Evolutionary conservation across 2,113 vertebrate species (phyloP).

Genomic region (Lepus europaeus): DNA sequence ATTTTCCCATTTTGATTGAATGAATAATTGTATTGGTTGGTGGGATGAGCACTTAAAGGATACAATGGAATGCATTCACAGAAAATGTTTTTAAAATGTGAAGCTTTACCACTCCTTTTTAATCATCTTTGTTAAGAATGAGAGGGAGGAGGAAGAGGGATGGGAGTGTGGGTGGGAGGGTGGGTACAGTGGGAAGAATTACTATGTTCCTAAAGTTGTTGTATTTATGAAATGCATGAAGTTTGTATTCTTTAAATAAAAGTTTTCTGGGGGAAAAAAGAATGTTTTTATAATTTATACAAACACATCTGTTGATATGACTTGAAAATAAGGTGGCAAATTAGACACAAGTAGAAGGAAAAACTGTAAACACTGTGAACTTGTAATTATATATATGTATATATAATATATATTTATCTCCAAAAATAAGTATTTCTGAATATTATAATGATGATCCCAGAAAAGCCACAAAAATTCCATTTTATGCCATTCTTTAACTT

Average conservation of each 20-base stretch:
- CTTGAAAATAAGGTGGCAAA: constrained; percentile 45
- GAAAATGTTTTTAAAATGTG: constrained; percentile 57
- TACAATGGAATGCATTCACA: constrained; percentile 72
- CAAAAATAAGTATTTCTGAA: neutral
- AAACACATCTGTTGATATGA: neutral
- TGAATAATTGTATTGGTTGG: constrained; percentile 75
- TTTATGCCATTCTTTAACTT: constrained; percentile 66
- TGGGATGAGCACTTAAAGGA: constrained; percentile 74
- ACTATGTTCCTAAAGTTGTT: no score
- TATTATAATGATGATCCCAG: neutral
- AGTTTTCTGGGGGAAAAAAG: neutral
- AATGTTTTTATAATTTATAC: constrained; percentile 10
- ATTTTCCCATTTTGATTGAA: constrained; percentile 90
- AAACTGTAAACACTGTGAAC: neutral
- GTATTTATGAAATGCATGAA: no score
- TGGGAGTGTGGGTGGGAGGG: no score
- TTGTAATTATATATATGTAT: no score
- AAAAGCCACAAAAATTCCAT: constrained; percentile 10
- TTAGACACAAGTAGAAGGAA: neutral
- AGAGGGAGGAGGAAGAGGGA: no score
- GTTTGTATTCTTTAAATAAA: no score
- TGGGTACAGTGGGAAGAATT: no score
- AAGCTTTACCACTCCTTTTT: constrained; percentile 55
- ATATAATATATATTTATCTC: neutral
- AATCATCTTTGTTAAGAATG: neutral